Evolutionary conservation across 2,113 vertebrate species (phyloP).

Genomic region (Elephantulus edwardii): DNA sequence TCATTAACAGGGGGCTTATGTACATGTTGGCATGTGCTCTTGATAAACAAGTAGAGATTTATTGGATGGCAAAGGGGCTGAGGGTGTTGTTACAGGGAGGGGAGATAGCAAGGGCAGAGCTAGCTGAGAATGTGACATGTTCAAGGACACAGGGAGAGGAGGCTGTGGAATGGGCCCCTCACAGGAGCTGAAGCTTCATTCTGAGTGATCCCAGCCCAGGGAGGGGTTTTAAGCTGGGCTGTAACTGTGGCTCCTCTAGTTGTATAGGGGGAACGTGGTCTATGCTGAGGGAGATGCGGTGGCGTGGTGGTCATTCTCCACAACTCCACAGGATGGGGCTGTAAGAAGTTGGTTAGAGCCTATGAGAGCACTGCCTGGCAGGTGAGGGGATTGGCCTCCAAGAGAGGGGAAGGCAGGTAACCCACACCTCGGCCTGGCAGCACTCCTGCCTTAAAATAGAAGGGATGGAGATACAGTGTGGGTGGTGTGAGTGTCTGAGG

Average conservation of each 20-base stretch:
- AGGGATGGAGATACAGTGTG: conserved; percentile 33
- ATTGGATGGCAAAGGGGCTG: not conserved
- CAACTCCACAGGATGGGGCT: not conserved
- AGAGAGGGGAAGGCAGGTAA: conserved; percentile 41
- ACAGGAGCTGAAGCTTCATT: not conserved
- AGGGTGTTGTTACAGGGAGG: not conserved
- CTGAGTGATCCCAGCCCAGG: too few species aligned
- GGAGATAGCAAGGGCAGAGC: not conserved
- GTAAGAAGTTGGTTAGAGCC: not conserved
- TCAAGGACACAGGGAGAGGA: not conserved
- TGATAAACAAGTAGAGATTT: not conserved
- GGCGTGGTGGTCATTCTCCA: not conserved
- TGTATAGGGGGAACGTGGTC: not conserved
- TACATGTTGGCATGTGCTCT: not conserved
- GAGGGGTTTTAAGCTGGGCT: not conserved
- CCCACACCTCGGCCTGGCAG: conserved; percentile 49
- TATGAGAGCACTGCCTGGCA: not conserved
- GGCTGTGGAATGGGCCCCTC: not conserved
- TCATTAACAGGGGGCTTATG: not conserved
- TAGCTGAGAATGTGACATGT: fast-evolving
- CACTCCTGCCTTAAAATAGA: conserved; percentile 60
- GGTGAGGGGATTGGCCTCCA: conserved; percentile 3
- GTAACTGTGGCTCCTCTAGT: not conserved
- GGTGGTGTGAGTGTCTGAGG: conserved; percentile 25
- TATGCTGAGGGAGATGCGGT: not conserved